A percentile compares a stretch with the other conserved stretches of the same genome.
phyloP scores from a whole-genome alignment of 2,797 vertebrate genomes.

The Emydoidea blandingii region DNA sequence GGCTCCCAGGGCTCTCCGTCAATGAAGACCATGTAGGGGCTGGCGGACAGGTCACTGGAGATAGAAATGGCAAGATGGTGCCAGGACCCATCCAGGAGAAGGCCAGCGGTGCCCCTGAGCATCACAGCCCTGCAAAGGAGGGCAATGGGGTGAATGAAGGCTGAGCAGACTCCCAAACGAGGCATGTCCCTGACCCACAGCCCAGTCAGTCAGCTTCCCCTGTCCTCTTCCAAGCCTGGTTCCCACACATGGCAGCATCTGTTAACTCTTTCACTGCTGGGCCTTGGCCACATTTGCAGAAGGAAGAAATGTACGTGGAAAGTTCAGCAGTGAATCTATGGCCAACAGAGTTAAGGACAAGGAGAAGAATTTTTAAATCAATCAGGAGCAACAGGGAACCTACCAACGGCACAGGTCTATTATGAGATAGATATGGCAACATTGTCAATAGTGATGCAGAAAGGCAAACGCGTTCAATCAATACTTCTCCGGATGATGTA shows the following conservation, averaged over 20 bases:
- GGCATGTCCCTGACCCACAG: neutral
- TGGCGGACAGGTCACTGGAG: neutral
- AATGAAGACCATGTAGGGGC: neutral
- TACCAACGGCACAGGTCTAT: neutral
- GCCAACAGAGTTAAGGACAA: neutral
- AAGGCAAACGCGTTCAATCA: neutral
- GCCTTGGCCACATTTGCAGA: neutral
- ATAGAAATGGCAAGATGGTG: conserved; percentile 21
- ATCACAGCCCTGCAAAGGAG: neutral
- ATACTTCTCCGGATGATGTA: neutral
- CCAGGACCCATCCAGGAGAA: conserved; percentile 19
- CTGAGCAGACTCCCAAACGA: neutral
- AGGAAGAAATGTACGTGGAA: neutral
- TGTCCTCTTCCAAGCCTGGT: neutral
- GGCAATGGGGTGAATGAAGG: neutral
- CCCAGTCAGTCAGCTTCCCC: neutral
- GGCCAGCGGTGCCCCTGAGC: neutral
- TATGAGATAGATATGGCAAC: neutral
- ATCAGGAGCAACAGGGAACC: neutral
- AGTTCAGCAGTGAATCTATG: neutral
- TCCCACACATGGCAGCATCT: neutral
- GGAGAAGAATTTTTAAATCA: neutral
- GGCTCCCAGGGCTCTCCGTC: conserved; percentile 27
- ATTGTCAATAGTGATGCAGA: neutral
- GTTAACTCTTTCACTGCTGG: neutral